Base-by-base conservation (phyloP, 2,888 invertebrate genomes). In the Pammene fasciana region DNA sequence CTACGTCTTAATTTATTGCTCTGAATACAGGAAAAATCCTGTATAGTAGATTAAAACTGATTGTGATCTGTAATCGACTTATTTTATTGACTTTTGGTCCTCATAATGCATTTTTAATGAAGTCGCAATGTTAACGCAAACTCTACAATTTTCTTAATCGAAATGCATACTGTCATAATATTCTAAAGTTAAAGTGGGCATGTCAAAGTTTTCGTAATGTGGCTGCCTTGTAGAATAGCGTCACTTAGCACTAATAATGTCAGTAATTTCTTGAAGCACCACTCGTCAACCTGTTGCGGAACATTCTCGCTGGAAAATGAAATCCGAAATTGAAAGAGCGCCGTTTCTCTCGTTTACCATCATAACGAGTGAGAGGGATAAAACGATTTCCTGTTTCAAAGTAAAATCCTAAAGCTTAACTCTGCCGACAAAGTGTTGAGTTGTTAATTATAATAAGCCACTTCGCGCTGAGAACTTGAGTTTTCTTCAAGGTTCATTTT, bases 401-500 rank as follows among this genome's bases (percentile, higher is more conserved):
- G 13, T 16, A 50, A 18, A 16, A 48, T 50, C 61, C 61, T 9
- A 16, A 48, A 48, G 50, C 45, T 43, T 36, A 36, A 46, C 45
- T 60, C 13, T 14, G 14, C 36, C 10, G n/a, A 16, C 36, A 45
- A 67, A 67, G 59, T 67, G 43, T 43, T 41, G 60, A 26, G 57
- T 34, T 54, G 34, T 60, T 67, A 67, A 60, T 67, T 67, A 54
- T 67, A 60, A 45, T 67, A 59, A 60, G 66, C 52, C 48, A 56
- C 56, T 65, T 64, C 14, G 26, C 26, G 48, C 14, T n/a, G 34
- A 13, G 45, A 54, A 36, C 16, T 16, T 36, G 59, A 60, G 13
- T 54, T 34, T 60, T 60, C 36, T 60, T 11, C 18, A 45, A 26
- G 16, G 18, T 56, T 56, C 16, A 38, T 56, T 65, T 65, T 50